Conservation (phyloP, 1,140 invertebrate species). For the Drosophila nasuta region DNA sequence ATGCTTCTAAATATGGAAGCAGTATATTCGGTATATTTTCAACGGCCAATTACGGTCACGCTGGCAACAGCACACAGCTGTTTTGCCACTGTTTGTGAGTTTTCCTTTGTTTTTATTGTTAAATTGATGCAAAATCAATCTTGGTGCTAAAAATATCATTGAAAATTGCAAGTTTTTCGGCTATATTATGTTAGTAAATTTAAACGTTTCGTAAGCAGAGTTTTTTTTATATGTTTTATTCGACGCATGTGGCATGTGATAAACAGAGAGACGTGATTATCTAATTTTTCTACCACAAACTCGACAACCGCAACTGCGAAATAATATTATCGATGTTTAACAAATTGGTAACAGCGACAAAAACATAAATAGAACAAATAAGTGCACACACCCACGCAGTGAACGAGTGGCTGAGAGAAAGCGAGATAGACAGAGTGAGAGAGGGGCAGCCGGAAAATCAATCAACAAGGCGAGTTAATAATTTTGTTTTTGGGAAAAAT, state of each 20-base stretch:
- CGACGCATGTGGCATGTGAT: background rate
- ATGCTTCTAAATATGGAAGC: too few relatives aligned
- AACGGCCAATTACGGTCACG: background rate
- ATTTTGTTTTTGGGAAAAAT: constrained; percentile 31
- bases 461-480: constrained; percentile 55
- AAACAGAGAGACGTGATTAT: constrained; percentile 34
- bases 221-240: background rate
- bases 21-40: constrained; percentile 6
- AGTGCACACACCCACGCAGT: background rate
- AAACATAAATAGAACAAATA: constrained; percentile 9
- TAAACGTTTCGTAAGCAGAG: constrained; percentile 2
- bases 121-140: constrained; percentile 32
- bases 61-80: constrained; percentile 42
- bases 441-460: constrained; percentile 31
- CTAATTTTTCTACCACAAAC: constrained; percentile 40
- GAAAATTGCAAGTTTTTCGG: constrained; percentile 18
- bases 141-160: constrained; percentile 4
- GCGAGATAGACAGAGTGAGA: background rate
- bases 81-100: constrained; percentile 22
- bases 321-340: constrained; percentile 40
- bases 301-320: constrained; percentile 1
- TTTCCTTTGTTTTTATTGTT: constrained; percentile 59
- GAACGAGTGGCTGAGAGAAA: background rate
- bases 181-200: constrained; percentile 14
- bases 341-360: constrained; percentile 17